Base-by-base conservation (phyloP, 2,797 vertebrate species). In the Tragelaphus oryx region DNA sequence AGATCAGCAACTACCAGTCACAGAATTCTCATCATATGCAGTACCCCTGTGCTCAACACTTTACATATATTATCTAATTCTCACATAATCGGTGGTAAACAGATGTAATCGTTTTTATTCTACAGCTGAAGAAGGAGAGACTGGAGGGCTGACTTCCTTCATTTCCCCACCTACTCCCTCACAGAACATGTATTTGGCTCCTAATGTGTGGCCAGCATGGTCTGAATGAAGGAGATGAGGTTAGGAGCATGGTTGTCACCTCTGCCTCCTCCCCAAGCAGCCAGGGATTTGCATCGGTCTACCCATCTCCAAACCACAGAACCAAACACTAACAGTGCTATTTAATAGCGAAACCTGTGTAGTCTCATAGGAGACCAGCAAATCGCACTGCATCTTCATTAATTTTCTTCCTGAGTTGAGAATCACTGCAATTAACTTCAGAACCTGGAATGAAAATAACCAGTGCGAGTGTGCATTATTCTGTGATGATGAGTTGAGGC, bases 331-430 rank as follows among this genome's bases (percentile, higher is more conserved):
- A 68, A 46, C 4, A 37, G 6, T 33, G 6, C 12, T 5, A 28
- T 54, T 93, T 83, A 59, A 59, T 24, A 37, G 48, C 55, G 82
- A 93, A 46, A 80, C 17, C 28, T 46, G 8, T 7, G 28, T 65
- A 59, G 30, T 46, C 37, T 78, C 92, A 30, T 50, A 33, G 24
- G 54, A 50, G 28, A 82, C 33, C 22, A 12, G 11, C 13, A 55
- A 78, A 87, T 80, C 13, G 16, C 17, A 48, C 41, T 37, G 5
- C 41, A 33, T 46, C 76, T 78, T 91, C 5, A 90, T n/a, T 60
- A 55, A 28, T 76, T 84, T 92, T 83, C 76, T 95, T 96, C 48
- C 16, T 94, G 41, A 52, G 71, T 62, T 92, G 57, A 91, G 68
- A 94, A 71, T 57, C 57, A 14, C 33, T 2, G 5, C 41, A n/a